phyloP scores from a whole-genome alignment of 2,888 invertebrate species.

The Nematopogon swammerdamellus region DNA sequence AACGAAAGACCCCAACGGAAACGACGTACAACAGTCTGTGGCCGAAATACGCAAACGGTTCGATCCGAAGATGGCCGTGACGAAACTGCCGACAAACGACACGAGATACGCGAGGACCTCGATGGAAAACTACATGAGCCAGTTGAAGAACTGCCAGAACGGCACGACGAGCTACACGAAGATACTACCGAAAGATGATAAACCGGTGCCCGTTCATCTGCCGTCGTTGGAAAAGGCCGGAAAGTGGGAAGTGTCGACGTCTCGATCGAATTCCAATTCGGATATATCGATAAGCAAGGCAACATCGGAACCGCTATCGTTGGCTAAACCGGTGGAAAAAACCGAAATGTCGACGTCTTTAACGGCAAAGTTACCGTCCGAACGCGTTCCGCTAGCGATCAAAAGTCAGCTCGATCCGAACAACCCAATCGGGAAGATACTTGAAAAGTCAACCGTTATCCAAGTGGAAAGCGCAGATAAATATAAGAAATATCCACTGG shows the following conservation, averaged over 20 bases:
- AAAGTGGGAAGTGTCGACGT: constrained; percentile 34
- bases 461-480: constrained; percentile 42
- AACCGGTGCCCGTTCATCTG: constrained; percentile 44
- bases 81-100: constrained; percentile 43
- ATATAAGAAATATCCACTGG: constrained; percentile 15
- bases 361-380: constrained; percentile 34
- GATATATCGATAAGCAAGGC: constrained; percentile 45
- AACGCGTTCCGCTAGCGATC: constrained; percentile 31
- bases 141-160: constrained; percentile 41
- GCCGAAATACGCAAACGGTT: constrained; percentile 58
- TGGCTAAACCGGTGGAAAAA: constrained; percentile 35
- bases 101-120: constrained; percentile 23
- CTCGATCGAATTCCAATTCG: constrained; percentile 38
- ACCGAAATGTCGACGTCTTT: constrained; percentile 33
- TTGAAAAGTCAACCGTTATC: constrained; percentile 50
- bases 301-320: constrained; percentile 38
- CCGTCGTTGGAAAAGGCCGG: constrained; percentile 40
- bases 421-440: constrained; percentile 48
- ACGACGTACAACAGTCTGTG: constrained; percentile 52
- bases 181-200: constrained; percentile 34
- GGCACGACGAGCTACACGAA: constrained; percentile 36
- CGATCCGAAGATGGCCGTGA: constrained; percentile 50
- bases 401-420: constrained; percentile 50
- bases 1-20: constrained; percentile 57
- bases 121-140: constrained; percentile 38